Conservation (phyloP, 2,797 vertebrate genomes). For the Natrix natrix region DNA sequence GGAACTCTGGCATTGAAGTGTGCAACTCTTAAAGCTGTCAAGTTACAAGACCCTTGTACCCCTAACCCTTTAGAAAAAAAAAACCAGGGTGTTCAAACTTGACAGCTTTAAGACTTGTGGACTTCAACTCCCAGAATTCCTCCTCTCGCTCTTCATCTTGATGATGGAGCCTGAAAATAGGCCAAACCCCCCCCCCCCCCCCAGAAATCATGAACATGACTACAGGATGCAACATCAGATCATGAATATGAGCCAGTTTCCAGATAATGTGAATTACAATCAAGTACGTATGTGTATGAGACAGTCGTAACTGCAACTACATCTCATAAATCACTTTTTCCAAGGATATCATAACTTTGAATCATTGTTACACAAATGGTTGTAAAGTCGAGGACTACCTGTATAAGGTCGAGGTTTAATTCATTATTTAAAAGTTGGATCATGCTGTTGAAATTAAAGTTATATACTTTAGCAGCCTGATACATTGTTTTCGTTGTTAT, state of each 20-base stretch:
- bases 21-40: too few relatives aligned
- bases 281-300: background rate
- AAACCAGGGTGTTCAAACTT: too few relatives aligned
- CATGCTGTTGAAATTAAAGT: background rate
- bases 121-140: too few relatives aligned
- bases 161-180: background rate
- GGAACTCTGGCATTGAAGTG: too few relatives aligned
- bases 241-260: background rate
- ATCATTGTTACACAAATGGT: background rate
- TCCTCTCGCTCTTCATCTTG: too few relatives aligned
- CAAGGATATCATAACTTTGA: too few relatives aligned
- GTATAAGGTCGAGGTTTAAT: background rate
- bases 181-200: too few relatives aligned
- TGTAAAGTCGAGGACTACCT: background rate
- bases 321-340: background rate
- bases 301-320: background rate
- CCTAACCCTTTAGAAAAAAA: too few relatives aligned
- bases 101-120: too few relatives aligned
- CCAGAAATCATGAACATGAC: background rate
- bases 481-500: background rate
- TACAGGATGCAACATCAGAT: too few relatives aligned
- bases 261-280: background rate
- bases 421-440: background rate
- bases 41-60: too few relatives aligned
- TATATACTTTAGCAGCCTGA: background rate